Evolutionary conservation across 2,113 vertebrate species (phyloP).

Genomic region (Sigmodon hispidus): DNA sequence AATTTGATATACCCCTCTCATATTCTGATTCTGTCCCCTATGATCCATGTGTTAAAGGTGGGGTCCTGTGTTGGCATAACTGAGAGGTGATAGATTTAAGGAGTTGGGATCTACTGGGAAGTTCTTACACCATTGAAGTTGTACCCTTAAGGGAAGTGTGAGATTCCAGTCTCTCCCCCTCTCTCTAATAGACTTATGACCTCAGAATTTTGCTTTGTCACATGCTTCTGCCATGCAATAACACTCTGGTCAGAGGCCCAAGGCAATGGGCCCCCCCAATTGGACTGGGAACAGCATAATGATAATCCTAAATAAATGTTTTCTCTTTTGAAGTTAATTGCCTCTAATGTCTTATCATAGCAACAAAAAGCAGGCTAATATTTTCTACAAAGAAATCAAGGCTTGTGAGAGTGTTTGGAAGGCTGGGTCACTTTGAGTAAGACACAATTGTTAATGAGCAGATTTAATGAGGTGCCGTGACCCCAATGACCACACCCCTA

Average conservation of each 20-base stretch:
- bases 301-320: neutral
- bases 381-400: neutral
- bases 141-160: neutral
- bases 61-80: neutral
- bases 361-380: neutral
- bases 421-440: neutral
- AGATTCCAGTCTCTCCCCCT: neutral
- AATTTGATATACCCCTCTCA: too few species aligned
- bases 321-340: neutral
- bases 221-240: neutral
- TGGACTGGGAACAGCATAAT: neutral
- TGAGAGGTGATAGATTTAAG: neutral
- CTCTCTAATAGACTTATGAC: neutral
- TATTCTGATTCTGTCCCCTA: neutral
- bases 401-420: neutral
- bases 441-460: neutral
- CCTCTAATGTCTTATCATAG: neutral
- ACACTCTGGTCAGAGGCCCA: neutral
- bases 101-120: neutral
- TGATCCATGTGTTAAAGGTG: neutral
- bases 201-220: neutral
- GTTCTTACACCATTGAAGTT: neutral
- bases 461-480: too few species aligned
- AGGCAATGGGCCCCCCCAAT: neutral
- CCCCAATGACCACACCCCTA: neutral